These are phyloP conservation scores for Drosophila elegans DNA, from an alignment of 1,140 invertebrate species.

Conservation along the genomic window DNA sequence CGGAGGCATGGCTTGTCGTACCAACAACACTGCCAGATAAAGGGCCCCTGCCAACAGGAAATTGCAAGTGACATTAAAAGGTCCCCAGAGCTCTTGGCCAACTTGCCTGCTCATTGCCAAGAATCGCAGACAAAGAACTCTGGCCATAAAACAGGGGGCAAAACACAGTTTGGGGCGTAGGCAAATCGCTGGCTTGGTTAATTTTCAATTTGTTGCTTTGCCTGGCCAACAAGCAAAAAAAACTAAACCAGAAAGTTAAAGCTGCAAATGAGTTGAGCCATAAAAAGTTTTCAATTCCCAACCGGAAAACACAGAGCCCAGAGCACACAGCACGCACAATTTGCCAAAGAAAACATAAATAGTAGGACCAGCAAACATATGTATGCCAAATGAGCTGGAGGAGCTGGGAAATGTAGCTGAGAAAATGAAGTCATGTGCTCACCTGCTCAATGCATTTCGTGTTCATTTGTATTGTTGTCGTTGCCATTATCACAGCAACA, in stretches of 20 bases:
- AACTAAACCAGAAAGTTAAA: constrained; percentile 31
- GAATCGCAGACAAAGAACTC: constrained; percentile 32
- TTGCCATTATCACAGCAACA: constrained; percentile 67
- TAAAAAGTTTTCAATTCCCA: constrained; percentile 49
- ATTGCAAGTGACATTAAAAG: constrained; percentile 72
- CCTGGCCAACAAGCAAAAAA: constrained; percentile 22
- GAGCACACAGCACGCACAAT: constrained; percentile 67
- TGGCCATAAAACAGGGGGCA: constrained; percentile 32
- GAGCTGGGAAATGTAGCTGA: constrained; percentile 64
- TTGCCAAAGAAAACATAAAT: constrained; percentile 82
- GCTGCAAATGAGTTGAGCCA: constrained; percentile 62
- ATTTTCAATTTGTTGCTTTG: constrained; percentile 78
- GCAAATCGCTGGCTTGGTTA: constrained; percentile 60
- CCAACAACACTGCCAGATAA: constrained; percentile 29
- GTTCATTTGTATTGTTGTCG: constrained; percentile 79
- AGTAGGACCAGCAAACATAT: constrained; percentile 69
- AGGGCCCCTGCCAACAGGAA: constrained; percentile 37
- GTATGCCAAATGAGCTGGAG: constrained; percentile 54
- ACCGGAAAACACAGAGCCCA: background rate
- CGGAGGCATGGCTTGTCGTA: constrained; percentile 27
- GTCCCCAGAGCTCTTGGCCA: constrained; percentile 32
- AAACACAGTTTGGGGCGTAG: constrained; percentile 36
- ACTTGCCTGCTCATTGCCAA: constrained; percentile 5
- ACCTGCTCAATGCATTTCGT: constrained; percentile 76
- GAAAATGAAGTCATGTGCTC: constrained; percentile 78